Evolutionary conservation across 2,888 invertebrate species (phyloP).

Genomic region (Odontothrips loti): DNA sequence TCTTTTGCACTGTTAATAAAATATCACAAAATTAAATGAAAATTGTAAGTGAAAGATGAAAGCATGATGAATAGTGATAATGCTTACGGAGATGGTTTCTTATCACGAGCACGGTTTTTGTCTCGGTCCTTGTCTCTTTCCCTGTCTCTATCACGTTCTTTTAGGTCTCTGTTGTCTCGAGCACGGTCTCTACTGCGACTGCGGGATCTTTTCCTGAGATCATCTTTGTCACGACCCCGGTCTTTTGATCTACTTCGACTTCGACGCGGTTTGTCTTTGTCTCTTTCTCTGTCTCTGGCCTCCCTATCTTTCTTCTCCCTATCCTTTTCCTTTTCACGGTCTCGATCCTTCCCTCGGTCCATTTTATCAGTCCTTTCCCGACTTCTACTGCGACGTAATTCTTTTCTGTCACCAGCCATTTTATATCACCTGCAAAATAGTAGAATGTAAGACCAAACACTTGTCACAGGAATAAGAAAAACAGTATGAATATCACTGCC

Average conservation of each 20-base stretch:
- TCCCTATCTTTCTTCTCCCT: background rate
- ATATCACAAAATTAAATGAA: background rate
- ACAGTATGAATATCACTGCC: too few species aligned
- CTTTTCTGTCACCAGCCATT: constrained; percentile 3
- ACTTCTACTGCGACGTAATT: background rate
- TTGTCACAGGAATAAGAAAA: too few species aligned
- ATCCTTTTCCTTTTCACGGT: background rate
- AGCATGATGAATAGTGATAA: background rate
- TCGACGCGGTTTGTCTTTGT: background rate
- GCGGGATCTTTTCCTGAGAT: background rate
- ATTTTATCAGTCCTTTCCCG: constrained; percentile 2
- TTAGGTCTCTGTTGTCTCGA: constrained; percentile 34
- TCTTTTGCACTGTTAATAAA: background rate
- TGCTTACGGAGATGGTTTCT: background rate
- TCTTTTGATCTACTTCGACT: background rate
- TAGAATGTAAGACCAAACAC: background rate
- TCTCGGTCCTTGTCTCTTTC: constrained; percentile 36
- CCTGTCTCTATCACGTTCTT: constrained; percentile 26
- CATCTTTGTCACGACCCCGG: background rate
- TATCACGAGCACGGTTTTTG: constrained; percentile 34
- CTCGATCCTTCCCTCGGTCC: background rate
- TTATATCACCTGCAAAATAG: background rate
- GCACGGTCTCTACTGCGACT: constrained; percentile 38
- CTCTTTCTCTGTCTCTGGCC: background rate
- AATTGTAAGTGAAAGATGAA: background rate